Conservation (phyloP, 2,113 vertebrate genomes). For the Promerops cafer region DNA sequence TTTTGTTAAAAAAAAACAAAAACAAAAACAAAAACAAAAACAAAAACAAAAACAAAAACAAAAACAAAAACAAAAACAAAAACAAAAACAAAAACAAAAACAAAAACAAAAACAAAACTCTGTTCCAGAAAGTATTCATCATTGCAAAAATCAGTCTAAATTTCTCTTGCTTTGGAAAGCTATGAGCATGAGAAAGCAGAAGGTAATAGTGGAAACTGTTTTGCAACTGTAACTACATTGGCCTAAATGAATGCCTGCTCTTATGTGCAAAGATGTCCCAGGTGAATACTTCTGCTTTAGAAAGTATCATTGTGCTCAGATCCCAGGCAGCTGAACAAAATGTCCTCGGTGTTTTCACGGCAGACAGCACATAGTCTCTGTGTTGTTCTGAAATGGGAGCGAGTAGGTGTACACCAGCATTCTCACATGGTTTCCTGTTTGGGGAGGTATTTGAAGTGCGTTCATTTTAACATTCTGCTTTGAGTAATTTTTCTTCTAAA, state of each 20-base stretch:
- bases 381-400: neutral
- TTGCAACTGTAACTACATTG: constrained; percentile 44
- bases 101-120: no score
- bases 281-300: constrained; percentile 21
- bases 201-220: constrained; percentile 48
- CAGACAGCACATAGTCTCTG: neutral
- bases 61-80: no score
- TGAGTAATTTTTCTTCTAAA: constrained; percentile 18
- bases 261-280: constrained; percentile 40
- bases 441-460: neutral
- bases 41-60: no score
- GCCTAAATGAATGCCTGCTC: constrained; percentile 12
- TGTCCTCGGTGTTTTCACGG: neutral
- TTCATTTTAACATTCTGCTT: constrained; percentile 4
- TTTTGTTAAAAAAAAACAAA: no score
- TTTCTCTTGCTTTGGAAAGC: constrained; percentile 6
- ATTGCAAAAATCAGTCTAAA: neutral
- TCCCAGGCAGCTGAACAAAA: constrained; percentile 36
- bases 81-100: no score
- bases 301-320: neutral
- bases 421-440: constrained; percentile 37
- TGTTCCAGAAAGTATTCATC: neutral
- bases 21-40: no score
- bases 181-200: neutral
- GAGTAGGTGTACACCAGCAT: constrained; percentile 19